Conservation (phyloP, 2,113 vertebrate species). For the Chauna torquata region DNA sequence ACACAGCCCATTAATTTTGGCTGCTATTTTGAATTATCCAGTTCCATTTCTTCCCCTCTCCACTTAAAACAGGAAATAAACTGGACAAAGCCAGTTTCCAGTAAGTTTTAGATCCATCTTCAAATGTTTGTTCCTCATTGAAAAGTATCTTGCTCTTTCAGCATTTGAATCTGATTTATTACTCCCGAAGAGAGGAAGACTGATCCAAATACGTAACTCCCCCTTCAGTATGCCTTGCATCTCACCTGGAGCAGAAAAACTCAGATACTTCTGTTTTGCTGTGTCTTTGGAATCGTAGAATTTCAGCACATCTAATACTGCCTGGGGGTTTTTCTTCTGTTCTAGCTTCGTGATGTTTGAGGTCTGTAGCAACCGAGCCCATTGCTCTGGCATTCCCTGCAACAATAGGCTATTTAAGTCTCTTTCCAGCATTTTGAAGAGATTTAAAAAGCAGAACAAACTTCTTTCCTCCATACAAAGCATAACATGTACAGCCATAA, state of each 20-base stretch:
- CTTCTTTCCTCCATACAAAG: not conserved
- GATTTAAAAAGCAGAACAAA: not conserved
- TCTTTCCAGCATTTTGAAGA: not conserved
- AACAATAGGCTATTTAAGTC: not conserved
- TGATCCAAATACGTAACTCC: not conserved
- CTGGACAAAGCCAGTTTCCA: not conserved
- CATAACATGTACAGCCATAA: not conserved
- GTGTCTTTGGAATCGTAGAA: slow-evolving; percentile 98
- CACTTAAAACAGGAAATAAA: slow-evolving; percentile 27
- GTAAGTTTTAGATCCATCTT: not conserved
- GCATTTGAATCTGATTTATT: not conserved
- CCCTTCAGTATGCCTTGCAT: not conserved
- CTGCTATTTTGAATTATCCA: not conserved
- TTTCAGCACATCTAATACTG: slow-evolving; percentile 94
- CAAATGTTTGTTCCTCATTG: not conserved
- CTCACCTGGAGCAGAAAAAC: slow-evolving; percentile 92
- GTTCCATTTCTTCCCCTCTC: not conserved
- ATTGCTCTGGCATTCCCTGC: slow-evolving; percentile 98
- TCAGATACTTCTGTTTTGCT: slow-evolving; percentile 96
- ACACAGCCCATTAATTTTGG: not conserved
- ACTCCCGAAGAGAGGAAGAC: not conserved
- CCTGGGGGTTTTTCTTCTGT: slow-evolving; percentile 99
- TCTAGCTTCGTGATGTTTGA: slow-evolving; percentile 98
- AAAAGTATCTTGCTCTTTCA: not conserved
- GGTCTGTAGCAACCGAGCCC: slow-evolving; percentile 95